Percentiles rank a stretch among this genome's conserved stretches.
Conservation (phyloP, 2,113 vertebrate species). For the Struthio camelus region DNA sequence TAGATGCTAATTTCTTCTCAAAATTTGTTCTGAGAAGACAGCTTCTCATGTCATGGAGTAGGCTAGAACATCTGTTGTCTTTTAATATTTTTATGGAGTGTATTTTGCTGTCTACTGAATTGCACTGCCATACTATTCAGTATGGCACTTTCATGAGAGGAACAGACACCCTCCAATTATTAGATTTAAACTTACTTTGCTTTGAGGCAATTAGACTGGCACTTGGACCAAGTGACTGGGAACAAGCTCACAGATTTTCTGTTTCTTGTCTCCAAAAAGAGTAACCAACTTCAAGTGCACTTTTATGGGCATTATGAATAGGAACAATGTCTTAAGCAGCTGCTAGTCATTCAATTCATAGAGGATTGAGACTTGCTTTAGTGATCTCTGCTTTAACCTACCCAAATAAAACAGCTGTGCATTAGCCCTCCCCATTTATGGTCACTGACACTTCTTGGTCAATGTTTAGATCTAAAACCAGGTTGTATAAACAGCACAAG, state of each 20-base stretch:
- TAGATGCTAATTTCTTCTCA: background rate
- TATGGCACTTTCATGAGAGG: fast-evolving
- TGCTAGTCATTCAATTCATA: constrained; percentile 36
- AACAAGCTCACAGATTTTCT: background rate
- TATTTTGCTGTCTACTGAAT: background rate
- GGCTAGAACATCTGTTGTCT: too few species aligned
- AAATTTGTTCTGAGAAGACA: background rate
- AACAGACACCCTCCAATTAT: background rate
- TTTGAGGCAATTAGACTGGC: background rate
- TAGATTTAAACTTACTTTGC: background rate
- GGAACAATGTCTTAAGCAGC: constrained; percentile 47
- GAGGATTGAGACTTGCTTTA: constrained; percentile 33
- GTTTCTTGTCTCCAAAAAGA: constrained; percentile 29
- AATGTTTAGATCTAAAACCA: constrained; percentile 39
- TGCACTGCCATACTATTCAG: background rate
- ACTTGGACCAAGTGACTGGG: background rate
- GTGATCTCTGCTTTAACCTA: constrained; percentile 52
- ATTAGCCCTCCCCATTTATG: constrained; percentile 37
- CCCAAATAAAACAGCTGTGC: constrained; percentile 42
- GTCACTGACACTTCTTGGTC: constrained; percentile 28
- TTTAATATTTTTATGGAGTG: too few species aligned
- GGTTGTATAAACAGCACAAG: constrained; percentile 55
- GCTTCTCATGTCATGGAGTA: background rate
- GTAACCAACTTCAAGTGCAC: constrained; percentile 38
- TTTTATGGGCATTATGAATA: constrained; percentile 29